Percentiles rank a stretch among this genome's conserved stretches.
Conservation (phyloP, 2,113 vertebrate species). For the Tragelaphus buxtoni region DNA sequence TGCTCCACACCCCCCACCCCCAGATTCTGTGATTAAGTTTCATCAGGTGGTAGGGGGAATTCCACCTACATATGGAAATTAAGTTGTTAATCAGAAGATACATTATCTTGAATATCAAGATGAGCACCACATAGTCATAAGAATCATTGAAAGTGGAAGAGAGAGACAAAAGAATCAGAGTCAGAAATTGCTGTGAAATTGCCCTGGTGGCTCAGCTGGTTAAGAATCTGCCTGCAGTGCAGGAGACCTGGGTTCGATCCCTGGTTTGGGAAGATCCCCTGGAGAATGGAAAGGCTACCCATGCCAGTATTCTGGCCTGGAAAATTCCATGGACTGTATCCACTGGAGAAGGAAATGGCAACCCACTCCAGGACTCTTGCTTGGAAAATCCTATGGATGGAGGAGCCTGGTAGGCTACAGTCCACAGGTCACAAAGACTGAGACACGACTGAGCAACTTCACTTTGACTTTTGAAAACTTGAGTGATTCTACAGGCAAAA, state of each 20-base stretch:
- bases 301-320: background rate
- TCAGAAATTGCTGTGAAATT: background rate
- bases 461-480: background rate
- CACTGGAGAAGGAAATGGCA: background rate
- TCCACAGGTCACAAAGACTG: background rate
- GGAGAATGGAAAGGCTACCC: background rate
- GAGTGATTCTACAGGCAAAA: background rate
- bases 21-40: background rate
- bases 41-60: background rate
- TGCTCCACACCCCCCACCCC: rapidly evolving
- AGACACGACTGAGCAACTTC: background rate
- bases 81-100: background rate
- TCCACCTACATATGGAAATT: background rate
- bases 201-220: background rate
- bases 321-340: background rate
- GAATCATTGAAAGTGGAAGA: background rate
- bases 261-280: background rate
- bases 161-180: background rate
- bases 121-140: background rate
- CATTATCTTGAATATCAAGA: background rate
- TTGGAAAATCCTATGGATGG: background rate
- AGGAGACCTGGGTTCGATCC: rapidly evolving
- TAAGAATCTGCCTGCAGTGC: background rate
- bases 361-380: background rate
- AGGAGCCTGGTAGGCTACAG: background rate